A percentile compares a stretch with the other conserved stretches of the same genome.
Evolutionary conservation across 1,140 invertebrate genomes (phyloP).

Genomic region (Laupala kohalensis): DNA sequence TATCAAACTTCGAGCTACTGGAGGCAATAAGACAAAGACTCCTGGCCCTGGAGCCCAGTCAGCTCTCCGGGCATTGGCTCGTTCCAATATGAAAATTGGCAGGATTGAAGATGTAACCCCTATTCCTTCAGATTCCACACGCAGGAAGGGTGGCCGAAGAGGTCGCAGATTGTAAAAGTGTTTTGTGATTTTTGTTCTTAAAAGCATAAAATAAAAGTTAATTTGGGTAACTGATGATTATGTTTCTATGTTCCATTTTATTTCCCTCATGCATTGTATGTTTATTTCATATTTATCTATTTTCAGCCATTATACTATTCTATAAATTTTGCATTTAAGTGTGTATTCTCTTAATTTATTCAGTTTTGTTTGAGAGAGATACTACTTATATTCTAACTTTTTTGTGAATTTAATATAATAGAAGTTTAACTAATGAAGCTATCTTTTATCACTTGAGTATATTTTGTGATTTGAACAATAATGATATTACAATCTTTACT

Average conservation of each 20-base stretch:
- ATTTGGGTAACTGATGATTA: not conserved
- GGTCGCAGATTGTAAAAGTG: constrained; percentile 87
- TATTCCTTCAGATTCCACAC: constrained; percentile 95
- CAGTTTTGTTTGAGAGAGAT: too few species aligned
- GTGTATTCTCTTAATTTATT: too few species aligned
- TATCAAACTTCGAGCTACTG: constrained; percentile 95
- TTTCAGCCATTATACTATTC: too few species aligned
- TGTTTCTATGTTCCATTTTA: not conserved
- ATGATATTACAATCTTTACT: too few species aligned
- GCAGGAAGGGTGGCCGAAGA: constrained; percentile 98
- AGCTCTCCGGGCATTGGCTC: constrained; percentile 90
- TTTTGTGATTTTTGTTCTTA: not conserved
- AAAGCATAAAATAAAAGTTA: not conserved
- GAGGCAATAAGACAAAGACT: constrained; percentile 96
- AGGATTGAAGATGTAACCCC: constrained; percentile 99
- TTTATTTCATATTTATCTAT: too few species aligned
- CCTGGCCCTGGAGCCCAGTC: constrained; percentile 98
- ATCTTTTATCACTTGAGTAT: too few species aligned
- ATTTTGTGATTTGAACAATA: too few species aligned
- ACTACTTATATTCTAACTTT: too few species aligned
- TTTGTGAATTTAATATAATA: too few species aligned
- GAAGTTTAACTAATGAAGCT: too few species aligned
- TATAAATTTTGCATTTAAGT: too few species aligned
- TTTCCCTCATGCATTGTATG: not conserved
- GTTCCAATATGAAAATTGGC: constrained; percentile 98